Evolutionary conservation across 2,113 vertebrate species (phyloP), one percentile per base, ranked within the genome.

Genomic region (Oreotragus oreotragus): DNA sequence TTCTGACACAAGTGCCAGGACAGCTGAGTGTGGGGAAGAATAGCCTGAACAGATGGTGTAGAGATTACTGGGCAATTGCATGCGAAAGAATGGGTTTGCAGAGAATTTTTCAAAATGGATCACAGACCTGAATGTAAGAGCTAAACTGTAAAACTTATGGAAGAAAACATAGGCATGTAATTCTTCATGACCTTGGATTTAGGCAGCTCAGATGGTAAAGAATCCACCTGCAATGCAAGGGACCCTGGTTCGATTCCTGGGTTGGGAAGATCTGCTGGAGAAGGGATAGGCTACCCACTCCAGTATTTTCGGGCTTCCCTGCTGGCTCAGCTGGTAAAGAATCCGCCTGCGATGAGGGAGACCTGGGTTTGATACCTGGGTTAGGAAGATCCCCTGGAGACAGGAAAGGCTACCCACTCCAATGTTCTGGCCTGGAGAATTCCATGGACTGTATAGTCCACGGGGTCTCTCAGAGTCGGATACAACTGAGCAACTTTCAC

Each of bases 211-310:
- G 66, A 2, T 36, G 66, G 66, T 70, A 12, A 70, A 36, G 17
- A 70, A 36, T 70, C 64, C 64, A 36, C n/a, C n/a, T 70, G 64
- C 64, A 70, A 6, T 12, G n/a, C 10, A 23, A 10, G 66, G 19
- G n/a, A 70, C n/a, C n/a, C 19, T n/a, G 17, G 66, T 39, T 70
- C 4, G 2, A 39, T 39, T 70, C 2, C 66, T 70, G n/a, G n/a
- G 66, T 70, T 1, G 0, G n/a, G n/a, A 39, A 70, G n/a, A 70
- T 70, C 66, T 0, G 5, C n/a, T 70, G n/a, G n/a, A 39, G 19
- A 70, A 70, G n/a, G 66, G n/a, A 70, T 23, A 70, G 0, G 4
- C n/a, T 36, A 66, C 17, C n/a, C 16, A 70, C 19, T 70, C n/a
- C n/a, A 39, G 9, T 70, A 70, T 70, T 23, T n/a, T 70, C 23